Conservation (phyloP, 2,888 invertebrate genomes). For the Fabriciana adippe region DNA sequence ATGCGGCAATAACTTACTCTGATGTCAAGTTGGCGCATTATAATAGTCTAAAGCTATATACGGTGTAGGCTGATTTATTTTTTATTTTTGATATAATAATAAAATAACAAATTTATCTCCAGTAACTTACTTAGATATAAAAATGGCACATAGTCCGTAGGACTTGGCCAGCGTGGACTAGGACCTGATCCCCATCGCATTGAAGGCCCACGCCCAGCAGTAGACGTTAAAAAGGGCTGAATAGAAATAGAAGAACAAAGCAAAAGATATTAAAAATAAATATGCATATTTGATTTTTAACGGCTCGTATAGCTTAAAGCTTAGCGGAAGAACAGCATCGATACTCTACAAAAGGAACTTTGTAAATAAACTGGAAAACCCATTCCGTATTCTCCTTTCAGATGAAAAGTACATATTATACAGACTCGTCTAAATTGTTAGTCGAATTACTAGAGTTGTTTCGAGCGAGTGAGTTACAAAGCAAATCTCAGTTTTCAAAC, state of each 20-base stretch:
- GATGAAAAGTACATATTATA: slow-evolving; percentile 14
- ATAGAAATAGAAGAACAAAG: no score
- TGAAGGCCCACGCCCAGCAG: no score
- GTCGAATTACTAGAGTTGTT: slow-evolving; percentile 18
- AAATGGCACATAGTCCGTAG: no score
- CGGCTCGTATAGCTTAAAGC: background rate
- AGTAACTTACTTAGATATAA: no score
- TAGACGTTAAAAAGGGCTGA: no score
- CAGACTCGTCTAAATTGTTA: slow-evolving; percentile 13
- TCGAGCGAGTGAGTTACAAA: slow-evolving; percentile 14
- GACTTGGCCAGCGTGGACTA: no score
- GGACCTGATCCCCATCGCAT: no score
- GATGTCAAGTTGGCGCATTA: slow-evolving; percentile 26
- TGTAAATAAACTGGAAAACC: slow-evolving; percentile 1
- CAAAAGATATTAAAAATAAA: no score
- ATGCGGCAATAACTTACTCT: slow-evolving; percentile 27
- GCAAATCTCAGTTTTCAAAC: slow-evolving; percentile 30
- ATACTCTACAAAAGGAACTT: slow-evolving; percentile 11
- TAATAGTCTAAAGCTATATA: slow-evolving; percentile 17
- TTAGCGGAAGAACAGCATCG: background rate
- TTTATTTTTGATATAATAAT: background rate
- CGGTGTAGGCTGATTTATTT: background rate
- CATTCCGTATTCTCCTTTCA: slow-evolving; percentile 17
- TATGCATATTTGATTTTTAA: no score
- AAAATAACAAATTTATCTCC: no score